Conservation (phyloP, 2,113 vertebrate genomes). For the Cygnus atratus region DNA sequence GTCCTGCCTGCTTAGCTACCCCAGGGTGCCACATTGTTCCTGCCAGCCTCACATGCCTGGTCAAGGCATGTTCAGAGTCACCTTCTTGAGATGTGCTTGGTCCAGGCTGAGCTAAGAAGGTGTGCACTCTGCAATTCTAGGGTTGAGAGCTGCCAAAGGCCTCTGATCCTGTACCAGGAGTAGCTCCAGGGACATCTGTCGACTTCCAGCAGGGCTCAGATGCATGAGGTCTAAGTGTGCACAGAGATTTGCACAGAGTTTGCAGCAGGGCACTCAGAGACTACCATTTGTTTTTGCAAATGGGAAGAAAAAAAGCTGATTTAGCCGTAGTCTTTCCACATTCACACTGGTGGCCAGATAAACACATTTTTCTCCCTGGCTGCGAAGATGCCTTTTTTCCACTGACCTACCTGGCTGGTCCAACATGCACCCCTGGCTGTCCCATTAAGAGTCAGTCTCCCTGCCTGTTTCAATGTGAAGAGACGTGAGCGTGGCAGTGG, state of each 20-base stretch:
- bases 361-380: not conserved
- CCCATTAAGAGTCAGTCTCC: not conserved
- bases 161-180: not conserved
- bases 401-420: not conserved
- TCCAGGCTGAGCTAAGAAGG: not conserved
- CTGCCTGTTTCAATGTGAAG: fast-evolving
- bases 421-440: not conserved
- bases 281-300: not conserved
- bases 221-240: not conserved
- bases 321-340: not conserved
- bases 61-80: not conserved
- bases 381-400: not conserved
- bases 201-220: not conserved
- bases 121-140: not conserved
- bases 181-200: not conserved
- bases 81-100: not conserved
- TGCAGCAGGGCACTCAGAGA: not conserved
- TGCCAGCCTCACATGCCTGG: not conserved
- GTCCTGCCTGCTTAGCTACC: not conserved
- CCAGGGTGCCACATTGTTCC: not conserved
- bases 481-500: fast-evolving
- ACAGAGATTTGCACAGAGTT: not conserved
- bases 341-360: not conserved
- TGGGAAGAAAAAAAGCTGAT: not conserved
- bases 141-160: fast-evolving